Evolutionary conservation across 2,888 invertebrate genomes (phyloP).

Genomic region (Apotomis betuletana): DNA sequence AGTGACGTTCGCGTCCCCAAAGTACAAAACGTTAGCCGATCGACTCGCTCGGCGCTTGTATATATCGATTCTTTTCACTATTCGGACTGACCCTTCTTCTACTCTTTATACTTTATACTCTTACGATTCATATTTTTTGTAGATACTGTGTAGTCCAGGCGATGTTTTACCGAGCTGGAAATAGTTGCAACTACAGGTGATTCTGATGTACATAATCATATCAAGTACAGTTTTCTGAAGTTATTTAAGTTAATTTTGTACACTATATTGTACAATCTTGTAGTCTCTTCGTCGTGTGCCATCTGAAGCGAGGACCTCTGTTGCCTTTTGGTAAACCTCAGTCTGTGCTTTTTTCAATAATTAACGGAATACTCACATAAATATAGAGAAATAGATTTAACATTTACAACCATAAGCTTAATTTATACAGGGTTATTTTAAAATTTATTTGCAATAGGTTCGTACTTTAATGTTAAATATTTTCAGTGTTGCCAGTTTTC

Average conservation of each 20-base stretch:
- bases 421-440: constrained; percentile 83
- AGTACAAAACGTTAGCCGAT: constrained; percentile 64
- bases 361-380: constrained; percentile 78
- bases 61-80: constrained; percentile 48
- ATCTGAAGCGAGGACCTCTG: constrained; percentile 67
- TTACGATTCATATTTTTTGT: constrained; percentile 38
- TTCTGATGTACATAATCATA: constrained; percentile 76
- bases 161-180: constrained; percentile 46
- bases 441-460: constrained; percentile 58
- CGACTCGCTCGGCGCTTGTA: constrained; percentile 48
- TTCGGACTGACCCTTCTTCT: constrained; percentile 41
- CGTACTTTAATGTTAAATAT: constrained; percentile 42
- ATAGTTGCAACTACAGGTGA: constrained; percentile 51
- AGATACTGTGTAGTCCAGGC: constrained; percentile 39
- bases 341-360: constrained; percentile 74
- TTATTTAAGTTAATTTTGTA: constrained; percentile 66
- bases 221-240: constrained; percentile 78
- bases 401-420: constrained; percentile 78
- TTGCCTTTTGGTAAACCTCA: constrained; percentile 77
- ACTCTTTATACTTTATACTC: constrained; percentile 54
- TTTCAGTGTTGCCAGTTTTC: constrained; percentile 42
- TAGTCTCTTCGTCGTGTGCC: constrained; percentile 77
- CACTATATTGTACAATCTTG: constrained; percentile 67
- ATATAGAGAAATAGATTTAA: constrained; percentile 73
- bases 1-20: constrained; percentile 62